Evolutionary conservation across 2,888 invertebrate species (phyloP).

Genomic region (Drosophila mulleri): DNA sequence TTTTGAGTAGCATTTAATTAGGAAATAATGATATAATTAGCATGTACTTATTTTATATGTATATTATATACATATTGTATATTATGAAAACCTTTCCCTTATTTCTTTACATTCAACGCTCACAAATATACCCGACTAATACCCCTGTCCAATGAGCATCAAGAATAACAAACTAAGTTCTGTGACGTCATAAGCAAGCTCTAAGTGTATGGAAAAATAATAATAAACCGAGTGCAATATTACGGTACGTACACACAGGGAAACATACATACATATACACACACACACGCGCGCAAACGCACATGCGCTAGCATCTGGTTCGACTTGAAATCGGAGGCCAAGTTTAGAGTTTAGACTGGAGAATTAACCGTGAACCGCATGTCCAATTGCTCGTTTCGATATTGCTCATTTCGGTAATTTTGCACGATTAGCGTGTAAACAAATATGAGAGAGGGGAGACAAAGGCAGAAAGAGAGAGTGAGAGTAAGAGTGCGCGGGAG

Average conservation of each 20-base stretch:
- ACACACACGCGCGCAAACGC: neutral
- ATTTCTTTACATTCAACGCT: neutral
- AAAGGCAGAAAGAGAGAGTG: neutral
- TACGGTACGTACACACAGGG: conserved; percentile 18
- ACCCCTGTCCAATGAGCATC: neutral
- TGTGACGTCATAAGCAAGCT: conserved; percentile 34
- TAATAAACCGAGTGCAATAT: conserved; percentile 17
- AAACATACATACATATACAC: conserved; percentile 19
- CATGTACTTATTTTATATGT: no score
- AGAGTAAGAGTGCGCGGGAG: neutral
- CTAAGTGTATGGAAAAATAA: conserved; percentile 13
- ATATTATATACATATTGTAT: no score
- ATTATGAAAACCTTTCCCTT: no score
- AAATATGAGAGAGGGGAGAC: conserved; percentile 7
- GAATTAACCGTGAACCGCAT: conserved; percentile 31
- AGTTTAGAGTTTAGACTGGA: conserved; percentile 32
- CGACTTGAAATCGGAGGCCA: conserved; percentile 71
- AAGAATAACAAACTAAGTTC: conserved; percentile 3
- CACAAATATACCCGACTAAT: neutral
- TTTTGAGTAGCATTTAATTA: neutral
- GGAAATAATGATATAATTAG: no score
- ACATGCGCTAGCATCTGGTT: conserved; percentile 55
- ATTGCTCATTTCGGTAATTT: conserved; percentile 18
- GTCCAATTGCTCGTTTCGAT: neutral
- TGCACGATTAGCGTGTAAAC: conserved; percentile 12